Base-by-base conservation (phyloP, 2,113 vertebrate species). In the Glaucidium brasilianum region DNA sequence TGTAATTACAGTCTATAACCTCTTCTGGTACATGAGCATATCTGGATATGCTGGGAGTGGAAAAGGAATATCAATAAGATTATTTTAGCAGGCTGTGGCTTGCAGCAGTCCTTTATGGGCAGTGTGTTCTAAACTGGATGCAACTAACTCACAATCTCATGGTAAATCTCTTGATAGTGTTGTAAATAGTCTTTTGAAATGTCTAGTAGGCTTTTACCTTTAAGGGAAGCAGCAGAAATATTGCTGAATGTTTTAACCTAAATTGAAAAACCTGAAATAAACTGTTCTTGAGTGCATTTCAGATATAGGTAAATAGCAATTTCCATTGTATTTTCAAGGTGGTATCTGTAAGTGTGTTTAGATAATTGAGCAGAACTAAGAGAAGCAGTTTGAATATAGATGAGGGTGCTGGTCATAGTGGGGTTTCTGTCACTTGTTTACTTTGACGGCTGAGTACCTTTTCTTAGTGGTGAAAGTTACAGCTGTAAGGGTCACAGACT, bases 1-100 rank as follows among this genome's bases (percentile, higher is more conserved):
- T 1, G 0, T 50, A 45, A 30, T 26, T n/a, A 27, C 2, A 1
- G 4, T 81, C n/a, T 59, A 0, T 60, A 79, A 52, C 23, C 16
- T 29, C 10, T 56, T 50, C 14, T 77, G 25, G 39, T 79, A 10
- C 15, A 0, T 18, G 27, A 86, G 7, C 2, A 4, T 66, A 14
- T 53, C 67, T 66, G 23, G 49, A 7, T 39, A 1, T 64, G 19
- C 39, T 50, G 21, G 23, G 53, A 35, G 29, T 60, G 23, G 43
- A 75, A 55, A 45, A 75, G 10, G 22, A 85, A 0, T 64, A 34
- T 49, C 20, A 22, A 0, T 68, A 25, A 27, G 12, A 18, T 76
- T 30, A 32, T 81, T 72, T 50, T 43, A 32, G n/a, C 34, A 72
- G n/a, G 10, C 20, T 90, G 23, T 78, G 37, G 22, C 17, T 53